Evolutionary conservation across 2,888 invertebrate genomes (phyloP).

Genomic region (Epistrophella euchroma): DNA sequence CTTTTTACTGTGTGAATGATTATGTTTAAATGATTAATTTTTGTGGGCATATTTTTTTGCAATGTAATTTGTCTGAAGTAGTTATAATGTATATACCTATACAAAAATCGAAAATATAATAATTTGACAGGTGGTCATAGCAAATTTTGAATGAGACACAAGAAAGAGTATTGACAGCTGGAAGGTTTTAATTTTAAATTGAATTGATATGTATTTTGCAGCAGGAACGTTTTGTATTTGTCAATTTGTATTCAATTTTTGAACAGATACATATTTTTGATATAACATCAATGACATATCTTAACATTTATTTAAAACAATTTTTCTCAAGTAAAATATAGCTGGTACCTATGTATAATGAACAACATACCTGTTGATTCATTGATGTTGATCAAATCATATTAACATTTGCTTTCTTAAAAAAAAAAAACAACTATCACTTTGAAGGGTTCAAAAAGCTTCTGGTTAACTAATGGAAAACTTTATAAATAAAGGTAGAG

Average conservation of each 20-base stretch:
- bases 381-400: too few species aligned
- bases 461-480: too few species aligned
- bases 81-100: not conserved
- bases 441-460: too few species aligned
- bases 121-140: constrained; percentile 14
- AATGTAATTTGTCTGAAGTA: not conserved
- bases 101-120: not conserved
- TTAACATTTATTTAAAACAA: not conserved
- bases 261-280: not conserved
- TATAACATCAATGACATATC: not conserved
- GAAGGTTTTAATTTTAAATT: not conserved
- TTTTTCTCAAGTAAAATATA: too few species aligned
- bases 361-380: too few species aligned
- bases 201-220: not conserved
- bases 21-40: constrained; percentile 13
- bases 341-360: too few species aligned
- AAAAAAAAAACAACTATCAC: too few species aligned
- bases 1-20: constrained; percentile 6
- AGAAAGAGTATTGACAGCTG: not conserved
- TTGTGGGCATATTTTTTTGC: not conserved
- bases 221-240: not conserved
- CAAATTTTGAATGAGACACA: not conserved
- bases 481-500: too few species aligned
- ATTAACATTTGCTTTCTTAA: too few species aligned
- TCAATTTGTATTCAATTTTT: not conserved